Conservation (phyloP, 2,113 vertebrate genomes). For the Scolopax mira region DNA sequence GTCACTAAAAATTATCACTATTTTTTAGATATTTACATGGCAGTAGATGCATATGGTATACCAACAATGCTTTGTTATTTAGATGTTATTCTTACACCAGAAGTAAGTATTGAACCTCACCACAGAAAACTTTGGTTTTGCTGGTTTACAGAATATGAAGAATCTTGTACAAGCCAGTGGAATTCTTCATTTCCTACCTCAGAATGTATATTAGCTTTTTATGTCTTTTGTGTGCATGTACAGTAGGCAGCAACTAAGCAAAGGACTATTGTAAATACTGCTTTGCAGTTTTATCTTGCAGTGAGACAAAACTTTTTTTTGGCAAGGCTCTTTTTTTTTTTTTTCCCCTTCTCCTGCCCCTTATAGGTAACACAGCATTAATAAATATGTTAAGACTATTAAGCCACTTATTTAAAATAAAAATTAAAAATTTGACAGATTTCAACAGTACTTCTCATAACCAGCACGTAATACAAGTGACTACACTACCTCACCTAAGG, state of each 20-base stretch:
- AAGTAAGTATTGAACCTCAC: constrained; percentile 66
- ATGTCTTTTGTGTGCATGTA: constrained; percentile 56
- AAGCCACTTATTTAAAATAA: constrained; percentile 60
- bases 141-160: constrained; percentile 75
- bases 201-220: constrained; percentile 64
- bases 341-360: not conserved
- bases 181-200: constrained; percentile 81
- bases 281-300: constrained; percentile 55
- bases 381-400: constrained; percentile 23
- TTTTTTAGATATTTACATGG: not conserved
- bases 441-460: constrained; percentile 59
- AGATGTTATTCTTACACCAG: constrained; percentile 46
- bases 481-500: constrained; percentile 79
- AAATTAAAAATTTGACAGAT: constrained; percentile 10
- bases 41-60: constrained; percentile 3
- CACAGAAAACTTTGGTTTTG: constrained; percentile 44
- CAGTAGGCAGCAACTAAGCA: constrained; percentile 30
- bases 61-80: not conserved
- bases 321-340: not conserved
- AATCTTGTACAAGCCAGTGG: constrained; percentile 71
- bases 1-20: not conserved
- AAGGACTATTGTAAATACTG: constrained; percentile 68
- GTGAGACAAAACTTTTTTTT: constrained; percentile 39
- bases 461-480: constrained; percentile 70
- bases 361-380: constrained; percentile 65